Base-by-base conservation (phyloP, 2,888 invertebrate genomes). In the Mayetiola destructor region DNA sequence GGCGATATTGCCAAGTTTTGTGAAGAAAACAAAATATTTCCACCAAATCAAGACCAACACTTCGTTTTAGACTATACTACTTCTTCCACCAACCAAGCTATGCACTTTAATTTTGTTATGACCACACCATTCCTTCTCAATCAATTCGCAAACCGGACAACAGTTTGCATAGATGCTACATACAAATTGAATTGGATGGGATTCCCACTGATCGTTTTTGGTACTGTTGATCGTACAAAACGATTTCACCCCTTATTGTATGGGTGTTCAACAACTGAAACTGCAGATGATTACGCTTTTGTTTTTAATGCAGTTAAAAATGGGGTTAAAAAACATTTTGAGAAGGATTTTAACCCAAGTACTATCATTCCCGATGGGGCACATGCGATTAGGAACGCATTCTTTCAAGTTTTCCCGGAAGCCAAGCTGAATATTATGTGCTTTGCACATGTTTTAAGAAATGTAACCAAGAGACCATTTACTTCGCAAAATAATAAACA, bases 131-230 rank as follows among this genome's bases (percentile, higher is more conserved):
- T 18, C 4, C 20, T 40, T 9, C 39, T 40, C 20, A 20, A 18
- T 2, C 16, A 21, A 10, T 23, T 42, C 6, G 21, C 42, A 23
- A 42, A 42, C 12, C 21, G 42, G 14, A 3, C 5, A 21, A 42
- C 42, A 4, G 23, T 42, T 21, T 32, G 32, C 32, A 32, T 32
- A 9, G 32, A 32, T 12, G 32, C 42, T 2, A 42, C 42, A 5
- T 42, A 42, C 23, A 42, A 42, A 21, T 42, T 42, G 23, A 42
- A 42, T 12, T 42, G 42, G 42, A 21, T 42, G 42, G 23, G 42
- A 14, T 42, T 42, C 23, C 42, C 21, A n/a, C 23, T 42, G 2
- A 42, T 42, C 4, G n/a, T 42, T 21, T 3, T 42, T 10, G 42
- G 42, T 2, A 21, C 23, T 4, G 23, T 42, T 23, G 42, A 42